These are phyloP conservation scores for Enteromius radiatus DNA, from an alignment of 2,797 vertebrate genomes.

Conservation along the genomic window DNA sequence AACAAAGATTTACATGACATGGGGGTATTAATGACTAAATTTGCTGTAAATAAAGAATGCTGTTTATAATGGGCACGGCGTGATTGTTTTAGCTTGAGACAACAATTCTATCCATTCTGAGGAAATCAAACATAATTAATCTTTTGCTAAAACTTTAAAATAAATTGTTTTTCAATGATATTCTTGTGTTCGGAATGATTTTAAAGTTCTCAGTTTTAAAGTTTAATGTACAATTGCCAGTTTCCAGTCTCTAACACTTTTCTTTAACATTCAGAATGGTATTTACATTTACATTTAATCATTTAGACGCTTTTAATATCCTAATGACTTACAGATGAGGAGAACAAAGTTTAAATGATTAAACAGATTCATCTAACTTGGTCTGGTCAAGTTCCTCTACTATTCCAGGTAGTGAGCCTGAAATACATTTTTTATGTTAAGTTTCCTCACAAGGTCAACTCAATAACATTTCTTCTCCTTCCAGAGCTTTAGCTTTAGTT, in stretches of 20 bases:
- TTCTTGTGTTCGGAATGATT: background rate
- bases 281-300: background rate
- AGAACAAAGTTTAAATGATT: background rate
- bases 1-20: too few species aligned
- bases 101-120: background rate
- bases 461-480: background rate
- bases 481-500: background rate
- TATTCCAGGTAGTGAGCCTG: background rate
- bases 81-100: background rate
- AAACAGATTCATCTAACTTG: background rate
- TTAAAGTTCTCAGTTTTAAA: background rate
- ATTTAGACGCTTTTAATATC: too few species aligned
- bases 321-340: too few species aligned
- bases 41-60: too few species aligned
- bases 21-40: too few species aligned
- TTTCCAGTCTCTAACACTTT: background rate
- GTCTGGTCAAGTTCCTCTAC: background rate
- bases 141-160: background rate
- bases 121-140: background rate
- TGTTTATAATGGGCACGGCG: background rate
- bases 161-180: background rate
- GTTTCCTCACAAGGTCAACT: background rate
- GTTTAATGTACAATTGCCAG: background rate
- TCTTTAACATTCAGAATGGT: background rate
- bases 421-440: background rate